These are phyloP conservation scores for Drosophila sp. DNA, from an alignment of 1,140 invertebrate genomes.

Conservation along the genomic window DNA sequence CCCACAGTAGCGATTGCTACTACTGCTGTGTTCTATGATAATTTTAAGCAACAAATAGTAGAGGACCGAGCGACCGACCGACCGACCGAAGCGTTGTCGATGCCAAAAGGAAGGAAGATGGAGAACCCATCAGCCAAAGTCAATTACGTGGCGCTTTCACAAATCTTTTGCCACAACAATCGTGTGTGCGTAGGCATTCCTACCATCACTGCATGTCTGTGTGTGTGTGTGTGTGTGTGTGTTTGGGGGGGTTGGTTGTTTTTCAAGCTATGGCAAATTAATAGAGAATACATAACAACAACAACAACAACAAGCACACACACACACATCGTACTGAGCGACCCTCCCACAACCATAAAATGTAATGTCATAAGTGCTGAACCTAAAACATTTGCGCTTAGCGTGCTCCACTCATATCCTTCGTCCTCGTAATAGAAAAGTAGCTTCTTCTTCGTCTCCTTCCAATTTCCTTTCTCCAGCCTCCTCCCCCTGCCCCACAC, in stretches of 20 bases:
- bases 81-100: slow-evolving; percentile 8
- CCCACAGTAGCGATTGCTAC: neutral
- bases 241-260: slow-evolving; percentile 9
- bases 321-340: slow-evolving; percentile 10
- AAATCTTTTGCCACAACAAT: slow-evolving; percentile 75
- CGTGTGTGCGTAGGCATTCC: slow-evolving; percentile 30
- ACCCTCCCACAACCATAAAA: slow-evolving; percentile 52
- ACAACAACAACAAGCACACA: slow-evolving; percentile 17
- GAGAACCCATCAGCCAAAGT: slow-evolving; percentile 51
- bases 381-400: slow-evolving; percentile 76
- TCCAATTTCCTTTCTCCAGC: slow-evolving; percentile 14
- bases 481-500: neutral
- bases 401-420: slow-evolving; percentile 42
- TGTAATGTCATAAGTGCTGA: slow-evolving; percentile 80
- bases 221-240: neutral
- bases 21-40: slow-evolving; percentile 57
- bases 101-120: slow-evolving; percentile 29
- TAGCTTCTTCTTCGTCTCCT: slow-evolving; percentile 27
- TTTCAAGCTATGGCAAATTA: slow-evolving; percentile 74
- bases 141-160: slow-evolving; percentile 79
- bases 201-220: slow-evolving; percentile 7
- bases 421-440: slow-evolving; percentile 29
- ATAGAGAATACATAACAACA: slow-evolving; percentile 62
- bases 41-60: slow-evolving; percentile 66
- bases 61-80: neutral